These are phyloP conservation scores for Anastrepha obliqua DNA, from an alignment of 1,140 invertebrate genomes.

Conservation along the genomic window DNA sequence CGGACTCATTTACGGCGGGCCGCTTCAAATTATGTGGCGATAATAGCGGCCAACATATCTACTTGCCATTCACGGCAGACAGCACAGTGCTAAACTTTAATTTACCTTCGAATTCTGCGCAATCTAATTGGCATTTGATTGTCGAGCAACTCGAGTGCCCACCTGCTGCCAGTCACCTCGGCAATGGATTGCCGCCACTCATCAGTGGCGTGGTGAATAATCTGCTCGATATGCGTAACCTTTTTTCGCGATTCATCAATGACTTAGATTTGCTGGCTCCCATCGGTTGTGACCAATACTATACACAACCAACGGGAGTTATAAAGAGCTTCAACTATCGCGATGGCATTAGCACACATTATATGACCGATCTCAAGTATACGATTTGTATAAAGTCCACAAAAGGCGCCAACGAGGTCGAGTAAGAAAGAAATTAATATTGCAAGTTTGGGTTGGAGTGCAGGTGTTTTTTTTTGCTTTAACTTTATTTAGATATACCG, in stretches of 20 bases:
- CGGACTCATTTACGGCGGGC: constrained; percentile 78
- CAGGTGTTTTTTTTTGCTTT: neutral
- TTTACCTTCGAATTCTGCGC: constrained; percentile 58
- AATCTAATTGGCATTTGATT: constrained; percentile 78
- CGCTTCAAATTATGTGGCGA: constrained; percentile 80
- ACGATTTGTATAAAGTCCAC: constrained; percentile 70
- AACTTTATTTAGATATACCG: neutral
- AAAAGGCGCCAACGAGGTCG: constrained; percentile 27
- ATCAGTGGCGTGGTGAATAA: constrained; percentile 59
- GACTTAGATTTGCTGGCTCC: constrained; percentile 74
- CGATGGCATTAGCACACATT: constrained; percentile 61
- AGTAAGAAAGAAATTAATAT: constrained; percentile 40
- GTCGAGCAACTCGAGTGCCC: constrained; percentile 79
- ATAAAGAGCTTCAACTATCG: constrained; percentile 76
- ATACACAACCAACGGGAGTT: constrained; percentile 75
- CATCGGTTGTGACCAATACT: constrained; percentile 79
- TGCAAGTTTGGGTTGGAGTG: constrained; percentile 8
- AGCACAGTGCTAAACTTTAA: constrained; percentile 63
- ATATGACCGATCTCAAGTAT: constrained; percentile 66
- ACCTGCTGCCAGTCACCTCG: constrained; percentile 57
- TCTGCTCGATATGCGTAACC: constrained; percentile 66
- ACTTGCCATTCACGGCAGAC: constrained; percentile 69
- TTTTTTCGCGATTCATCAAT: constrained; percentile 66
- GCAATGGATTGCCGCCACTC: constrained; percentile 50
- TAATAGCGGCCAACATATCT: constrained; percentile 85